phyloP scores from a whole-genome alignment of 2,888 invertebrate genomes.

The Creontiades dilutus region DNA sequence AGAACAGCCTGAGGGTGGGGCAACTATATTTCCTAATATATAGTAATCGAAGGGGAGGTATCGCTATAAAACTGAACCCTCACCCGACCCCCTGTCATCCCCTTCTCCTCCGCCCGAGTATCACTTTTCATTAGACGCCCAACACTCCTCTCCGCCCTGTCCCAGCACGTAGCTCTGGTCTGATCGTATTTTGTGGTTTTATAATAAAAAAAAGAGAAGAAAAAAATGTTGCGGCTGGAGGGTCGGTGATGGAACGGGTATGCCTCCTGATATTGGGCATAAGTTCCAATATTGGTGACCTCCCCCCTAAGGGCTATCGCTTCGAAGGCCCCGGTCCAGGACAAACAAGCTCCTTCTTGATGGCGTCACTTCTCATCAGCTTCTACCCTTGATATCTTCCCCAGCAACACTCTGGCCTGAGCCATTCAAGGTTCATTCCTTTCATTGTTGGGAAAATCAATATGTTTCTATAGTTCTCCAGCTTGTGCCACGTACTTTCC shows the following conservation, averaged over 20 bases:
- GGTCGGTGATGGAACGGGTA: conserved; percentile 6
- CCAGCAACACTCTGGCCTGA: neutral
- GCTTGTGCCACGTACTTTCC: too few species aligned
- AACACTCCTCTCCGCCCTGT: conserved; percentile 58
- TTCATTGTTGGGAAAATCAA: too few species aligned
- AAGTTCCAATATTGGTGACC: conserved; percentile 72
- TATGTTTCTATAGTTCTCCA: too few species aligned
- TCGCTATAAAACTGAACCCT: conserved; percentile 68
- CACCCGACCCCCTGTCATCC: conserved; percentile 48
- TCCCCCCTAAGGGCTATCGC: conserved; percentile 44
- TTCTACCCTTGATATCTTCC: neutral
- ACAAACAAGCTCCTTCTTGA: conserved; percentile 51
- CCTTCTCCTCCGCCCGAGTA: conserved; percentile 64
- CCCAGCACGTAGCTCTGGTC: neutral
- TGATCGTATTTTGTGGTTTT: conserved; percentile 71
- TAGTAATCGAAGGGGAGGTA: conserved; percentile 74
- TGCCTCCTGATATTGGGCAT: conserved; percentile 71
- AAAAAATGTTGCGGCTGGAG: neutral
- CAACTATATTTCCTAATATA: conserved; percentile 74
- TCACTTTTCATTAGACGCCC: conserved; percentile 73
- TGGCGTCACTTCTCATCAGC: conserved; percentile 48
- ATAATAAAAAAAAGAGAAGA: conserved; percentile 71
- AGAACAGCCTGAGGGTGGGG: conserved; percentile 39
- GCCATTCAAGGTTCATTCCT: too few species aligned
- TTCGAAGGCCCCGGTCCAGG: conserved; percentile 47